A percentile compares a stretch with the other conserved stretches of the same genome.
Conservation (phyloP, 2,888 invertebrate species). For the Eretmocerus hayati region DNA sequence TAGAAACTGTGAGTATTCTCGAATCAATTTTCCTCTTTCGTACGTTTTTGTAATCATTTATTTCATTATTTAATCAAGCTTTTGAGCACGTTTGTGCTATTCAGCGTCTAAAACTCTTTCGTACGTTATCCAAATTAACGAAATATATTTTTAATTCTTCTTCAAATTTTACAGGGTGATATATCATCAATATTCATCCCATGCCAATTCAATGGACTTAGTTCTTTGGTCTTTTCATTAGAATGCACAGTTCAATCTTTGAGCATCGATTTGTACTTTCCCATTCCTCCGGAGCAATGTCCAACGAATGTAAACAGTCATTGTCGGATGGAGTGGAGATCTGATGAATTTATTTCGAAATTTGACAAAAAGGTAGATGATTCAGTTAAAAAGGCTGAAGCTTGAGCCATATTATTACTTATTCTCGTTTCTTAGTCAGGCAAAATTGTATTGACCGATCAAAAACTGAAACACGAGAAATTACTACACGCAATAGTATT, state of each 20-base stretch:
- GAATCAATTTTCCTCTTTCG: no score
- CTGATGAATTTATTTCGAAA: constrained; percentile 15
- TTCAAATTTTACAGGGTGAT: constrained; percentile 32
- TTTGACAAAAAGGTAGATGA: constrained; percentile 7
- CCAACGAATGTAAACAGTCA: neutral
- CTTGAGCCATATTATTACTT: no score
- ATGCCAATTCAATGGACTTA: constrained; percentile 38
- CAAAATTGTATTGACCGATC: constrained; percentile 4
- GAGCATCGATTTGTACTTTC: constrained; percentile 40
- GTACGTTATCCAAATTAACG: neutral
- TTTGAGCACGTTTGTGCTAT: no score
- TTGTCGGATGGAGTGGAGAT: constrained; percentile 15
- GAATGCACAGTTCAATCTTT: constrained; percentile 40
- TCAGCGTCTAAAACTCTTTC: neutral
- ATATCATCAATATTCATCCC: constrained; percentile 41
- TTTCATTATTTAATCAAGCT: no score
- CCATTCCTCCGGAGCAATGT: constrained; percentile 20
- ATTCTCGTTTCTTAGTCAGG: constrained; percentile 5
- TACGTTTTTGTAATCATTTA: no score
- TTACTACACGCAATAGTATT: constrained; percentile 1
- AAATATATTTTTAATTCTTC: no score
- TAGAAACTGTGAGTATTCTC: constrained; percentile 27
- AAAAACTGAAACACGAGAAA: constrained; percentile 9
- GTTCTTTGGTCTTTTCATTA: constrained; percentile 35
- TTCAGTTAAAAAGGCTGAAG: neutral